Percentiles rank a stretch among this genome's conserved stretches.
phyloP scores from a whole-genome alignment of 2,113 vertebrate genomes.

The Trachemys scripta region DNA sequence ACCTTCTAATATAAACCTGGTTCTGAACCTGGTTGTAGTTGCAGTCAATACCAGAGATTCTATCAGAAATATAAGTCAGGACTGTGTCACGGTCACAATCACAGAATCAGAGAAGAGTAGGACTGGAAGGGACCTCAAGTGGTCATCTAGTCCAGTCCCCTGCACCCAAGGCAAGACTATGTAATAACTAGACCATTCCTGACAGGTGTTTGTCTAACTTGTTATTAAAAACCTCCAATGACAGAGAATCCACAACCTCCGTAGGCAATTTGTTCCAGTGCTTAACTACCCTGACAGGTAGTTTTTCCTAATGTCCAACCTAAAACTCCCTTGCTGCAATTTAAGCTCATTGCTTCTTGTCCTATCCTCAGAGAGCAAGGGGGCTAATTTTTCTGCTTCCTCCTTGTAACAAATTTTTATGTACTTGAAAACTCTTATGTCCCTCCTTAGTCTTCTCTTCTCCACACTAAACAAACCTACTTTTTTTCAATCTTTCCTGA shows the following conservation, averaged over 20 bases:
- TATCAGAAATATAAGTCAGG: not conserved
- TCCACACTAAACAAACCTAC: no score
- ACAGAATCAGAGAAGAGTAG: not conserved
- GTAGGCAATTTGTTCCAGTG: accelerated
- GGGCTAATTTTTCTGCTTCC: no score
- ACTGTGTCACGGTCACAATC: not conserved
- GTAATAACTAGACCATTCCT: not conserved
- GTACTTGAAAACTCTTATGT: no score
- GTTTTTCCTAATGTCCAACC: no score
- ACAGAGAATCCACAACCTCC: not conserved
- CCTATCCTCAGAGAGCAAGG: no score
- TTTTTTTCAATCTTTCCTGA: no score
- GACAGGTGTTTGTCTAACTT: not conserved
- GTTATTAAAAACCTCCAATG: not conserved
- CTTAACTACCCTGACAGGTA: no score
- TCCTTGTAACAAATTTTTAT: no score
- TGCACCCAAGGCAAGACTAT: not conserved
- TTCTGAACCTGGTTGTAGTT: not conserved
- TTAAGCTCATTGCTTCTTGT: no score
- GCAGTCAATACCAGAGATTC: not conserved
- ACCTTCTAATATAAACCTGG: slow-evolving; percentile 2
- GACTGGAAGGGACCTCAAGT: not conserved
- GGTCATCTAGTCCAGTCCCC: not conserved
- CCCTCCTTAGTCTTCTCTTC: no score
- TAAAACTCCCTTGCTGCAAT: no score